Conservation (phyloP, 1,140 invertebrate genomes). For the Arctopsyche grandis region DNA sequence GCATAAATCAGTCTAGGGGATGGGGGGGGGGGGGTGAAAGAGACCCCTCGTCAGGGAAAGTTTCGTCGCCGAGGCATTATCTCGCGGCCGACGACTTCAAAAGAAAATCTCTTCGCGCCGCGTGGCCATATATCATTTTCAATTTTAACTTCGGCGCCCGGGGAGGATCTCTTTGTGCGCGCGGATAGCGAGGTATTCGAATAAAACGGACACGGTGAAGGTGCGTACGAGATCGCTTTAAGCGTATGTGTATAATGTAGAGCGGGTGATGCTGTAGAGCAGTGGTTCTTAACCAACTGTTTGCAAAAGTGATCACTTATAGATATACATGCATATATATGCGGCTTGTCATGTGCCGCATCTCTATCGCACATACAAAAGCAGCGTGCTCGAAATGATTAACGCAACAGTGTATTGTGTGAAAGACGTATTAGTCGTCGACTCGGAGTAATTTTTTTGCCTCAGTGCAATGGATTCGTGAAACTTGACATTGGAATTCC, state of each 20-base stretch:
- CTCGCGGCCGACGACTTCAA: constrained; percentile 18
- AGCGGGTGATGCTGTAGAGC: too few relatives aligned
- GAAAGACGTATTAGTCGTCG: too few relatives aligned
- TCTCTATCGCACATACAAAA: too few relatives aligned
- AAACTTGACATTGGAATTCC: too few relatives aligned
- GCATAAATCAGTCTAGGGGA: not conserved
- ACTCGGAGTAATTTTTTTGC: too few relatives aligned
- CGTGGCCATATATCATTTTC: constrained; percentile 29
- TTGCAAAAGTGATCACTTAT: not conserved
- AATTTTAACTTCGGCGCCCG: constrained; percentile 22
- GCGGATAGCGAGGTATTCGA: not conserved
- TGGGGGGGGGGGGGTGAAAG: not conserved
- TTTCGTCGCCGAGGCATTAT: constrained; percentile 25
- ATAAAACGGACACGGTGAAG: not conserved
- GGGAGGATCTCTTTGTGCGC: constrained; percentile 5
- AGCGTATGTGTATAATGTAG: too few relatives aligned
- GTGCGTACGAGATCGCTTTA: not conserved
- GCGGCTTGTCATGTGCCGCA: too few relatives aligned
- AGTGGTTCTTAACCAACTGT: too few relatives aligned
- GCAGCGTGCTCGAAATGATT: too few relatives aligned
- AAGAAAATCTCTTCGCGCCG: constrained; percentile 21
- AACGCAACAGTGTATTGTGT: too few relatives aligned
- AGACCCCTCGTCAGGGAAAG: constrained; percentile 20
- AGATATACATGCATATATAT: not conserved
- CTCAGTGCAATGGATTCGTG: too few relatives aligned